phyloP scores from a whole-genome alignment of 2,888 invertebrate genomes.

The Orthosia incerta region DNA sequence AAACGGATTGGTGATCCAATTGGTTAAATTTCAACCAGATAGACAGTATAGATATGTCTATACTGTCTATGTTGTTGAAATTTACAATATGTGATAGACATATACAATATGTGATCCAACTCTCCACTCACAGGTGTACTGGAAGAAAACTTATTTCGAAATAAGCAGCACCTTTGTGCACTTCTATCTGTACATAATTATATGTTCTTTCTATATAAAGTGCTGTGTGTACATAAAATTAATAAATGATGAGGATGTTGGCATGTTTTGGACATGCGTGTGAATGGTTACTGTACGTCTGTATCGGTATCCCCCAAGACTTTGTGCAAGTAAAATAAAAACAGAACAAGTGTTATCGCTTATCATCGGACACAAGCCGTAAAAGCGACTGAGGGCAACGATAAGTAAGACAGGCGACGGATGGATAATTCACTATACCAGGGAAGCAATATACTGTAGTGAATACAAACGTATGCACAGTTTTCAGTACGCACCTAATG shows the following conservation, averaged over 20 bases:
- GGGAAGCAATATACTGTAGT: constrained; percentile 19
- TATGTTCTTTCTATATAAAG: too few species aligned
- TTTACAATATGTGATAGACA: too few species aligned
- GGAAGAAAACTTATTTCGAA: too few species aligned
- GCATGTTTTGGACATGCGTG: not conserved
- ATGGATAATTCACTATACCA: constrained; percentile 38
- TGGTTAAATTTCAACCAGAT: not conserved
- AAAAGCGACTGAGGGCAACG: constrained; percentile 36
- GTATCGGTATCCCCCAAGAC: not conserved
- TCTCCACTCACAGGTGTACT: too few species aligned
- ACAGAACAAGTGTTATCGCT: constrained; percentile 34
- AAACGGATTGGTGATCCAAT: not conserved
- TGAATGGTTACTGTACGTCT: not conserved
- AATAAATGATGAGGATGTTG: not conserved
- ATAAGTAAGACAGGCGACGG: constrained; percentile 39
- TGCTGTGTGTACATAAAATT: too few species aligned
- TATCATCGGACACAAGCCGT: constrained; percentile 41
- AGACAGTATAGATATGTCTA: too few species aligned
- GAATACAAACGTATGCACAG: constrained; percentile 16
- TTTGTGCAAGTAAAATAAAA: constrained; percentile 34
- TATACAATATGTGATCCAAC: too few species aligned
- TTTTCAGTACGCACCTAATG: constrained; percentile 30
- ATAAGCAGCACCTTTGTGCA: too few species aligned
- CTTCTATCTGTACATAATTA: too few species aligned
- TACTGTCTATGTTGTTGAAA: too few species aligned